Evolutionary conservation across 2,797 vertebrate genomes (phyloP).

Genomic region (Siniperca undulata): DNA sequence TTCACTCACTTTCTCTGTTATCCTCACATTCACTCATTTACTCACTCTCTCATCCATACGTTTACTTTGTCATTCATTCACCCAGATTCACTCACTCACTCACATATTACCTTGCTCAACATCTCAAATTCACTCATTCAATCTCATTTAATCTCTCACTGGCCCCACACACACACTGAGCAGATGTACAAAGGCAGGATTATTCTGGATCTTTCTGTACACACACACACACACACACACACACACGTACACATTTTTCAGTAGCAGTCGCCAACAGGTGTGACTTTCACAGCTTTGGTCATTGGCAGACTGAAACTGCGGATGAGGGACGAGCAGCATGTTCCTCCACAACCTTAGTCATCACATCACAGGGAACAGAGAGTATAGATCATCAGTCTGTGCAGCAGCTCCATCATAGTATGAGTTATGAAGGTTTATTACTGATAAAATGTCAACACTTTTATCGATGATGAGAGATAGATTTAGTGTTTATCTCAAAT

Average conservation of each 20-base stretch:
- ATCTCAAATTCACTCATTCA: background rate
- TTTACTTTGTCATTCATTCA: background rate
- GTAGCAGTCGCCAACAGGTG: slow-evolving; percentile 70
- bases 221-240: slow-evolving; percentile 39
- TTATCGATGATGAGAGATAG: slow-evolving; percentile 21
- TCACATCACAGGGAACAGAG: slow-evolving; percentile 73
- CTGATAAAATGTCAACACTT: slow-evolving; percentile 45
- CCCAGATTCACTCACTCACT: background rate
- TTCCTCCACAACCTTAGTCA: slow-evolving; percentile 80
- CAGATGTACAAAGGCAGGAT: slow-evolving; percentile 69
- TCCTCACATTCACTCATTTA: background rate
- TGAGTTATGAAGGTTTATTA: slow-evolving; percentile 49
- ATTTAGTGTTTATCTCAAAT: slow-evolving; percentile 50
- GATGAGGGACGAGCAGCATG: slow-evolving; percentile 74
- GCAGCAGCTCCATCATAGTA: slow-evolving; percentile 44
- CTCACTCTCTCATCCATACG: background rate
- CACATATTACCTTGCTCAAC: background rate
- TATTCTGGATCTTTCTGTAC: slow-evolving; percentile 54
- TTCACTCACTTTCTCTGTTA: background rate
- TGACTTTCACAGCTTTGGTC: slow-evolving; percentile 73
- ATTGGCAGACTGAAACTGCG: slow-evolving; percentile 60
- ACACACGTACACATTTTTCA: slow-evolving; percentile 36
- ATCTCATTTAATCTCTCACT: background rate
- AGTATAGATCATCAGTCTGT: slow-evolving; percentile 55
- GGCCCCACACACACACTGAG: slow-evolving; percentile 25